phyloP scores from a whole-genome alignment of 1,140 invertebrate genomes.

The Apis cerana region DNA sequence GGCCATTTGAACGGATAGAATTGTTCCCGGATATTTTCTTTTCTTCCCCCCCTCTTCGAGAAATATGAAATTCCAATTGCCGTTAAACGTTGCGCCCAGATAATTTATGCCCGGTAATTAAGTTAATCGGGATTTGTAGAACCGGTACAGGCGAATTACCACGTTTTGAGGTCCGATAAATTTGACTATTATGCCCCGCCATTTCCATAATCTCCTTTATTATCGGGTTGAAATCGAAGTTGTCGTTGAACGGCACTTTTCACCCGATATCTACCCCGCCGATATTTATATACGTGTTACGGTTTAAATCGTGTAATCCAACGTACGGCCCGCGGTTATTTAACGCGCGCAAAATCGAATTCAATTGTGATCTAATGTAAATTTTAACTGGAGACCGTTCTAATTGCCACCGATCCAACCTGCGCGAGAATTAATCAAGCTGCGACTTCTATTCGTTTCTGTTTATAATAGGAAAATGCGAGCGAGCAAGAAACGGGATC shows the following conservation, averaged over 20 bases:
- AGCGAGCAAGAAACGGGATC: no score
- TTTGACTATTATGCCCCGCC: constrained; percentile 35
- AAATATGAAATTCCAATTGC: constrained; percentile 31
- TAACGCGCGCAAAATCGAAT: constrained; percentile 43
- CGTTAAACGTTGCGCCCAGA: constrained; percentile 24
- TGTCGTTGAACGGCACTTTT: constrained; percentile 53
- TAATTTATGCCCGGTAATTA: constrained; percentile 40
- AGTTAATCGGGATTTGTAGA: constrained; percentile 51
- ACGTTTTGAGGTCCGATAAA: constrained; percentile 50
- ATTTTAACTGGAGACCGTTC: background rate
- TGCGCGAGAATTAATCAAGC: constrained; percentile 6
- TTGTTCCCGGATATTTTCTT: constrained; percentile 7
- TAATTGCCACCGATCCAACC: background rate
- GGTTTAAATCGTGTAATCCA: constrained; percentile 37
- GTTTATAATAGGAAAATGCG: no score
- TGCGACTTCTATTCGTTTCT: no score
- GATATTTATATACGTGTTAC: constrained; percentile 47
- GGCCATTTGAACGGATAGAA: background rate
- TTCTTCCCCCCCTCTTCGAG: no score
- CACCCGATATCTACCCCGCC: constrained; percentile 24
- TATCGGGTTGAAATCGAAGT: constrained; percentile 48
- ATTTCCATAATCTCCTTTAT: constrained; percentile 54
- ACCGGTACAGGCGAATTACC: constrained; percentile 47
- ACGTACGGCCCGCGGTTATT: constrained; percentile 26
- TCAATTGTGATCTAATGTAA: constrained; percentile 49